Conservation (phyloP, 2,113 vertebrate species). For the Acanthochromis polyacanthus region DNA sequence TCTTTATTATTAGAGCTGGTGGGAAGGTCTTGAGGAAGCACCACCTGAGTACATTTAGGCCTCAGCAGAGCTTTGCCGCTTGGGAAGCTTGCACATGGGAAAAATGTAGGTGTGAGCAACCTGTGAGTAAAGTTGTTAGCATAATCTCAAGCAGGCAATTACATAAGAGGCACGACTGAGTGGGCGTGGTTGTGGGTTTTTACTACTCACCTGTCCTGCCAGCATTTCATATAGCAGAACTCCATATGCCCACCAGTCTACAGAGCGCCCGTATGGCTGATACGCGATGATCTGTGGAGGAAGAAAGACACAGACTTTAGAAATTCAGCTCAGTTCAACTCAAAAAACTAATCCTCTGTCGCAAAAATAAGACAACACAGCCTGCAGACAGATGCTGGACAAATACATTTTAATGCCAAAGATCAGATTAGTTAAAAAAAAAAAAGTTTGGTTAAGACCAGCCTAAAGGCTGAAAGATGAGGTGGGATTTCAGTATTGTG, state of each 20-base stretch:
- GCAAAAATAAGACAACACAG: background rate
- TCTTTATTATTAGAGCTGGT: slow-evolving; percentile 10
- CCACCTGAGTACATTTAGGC: slow-evolving; percentile 30
- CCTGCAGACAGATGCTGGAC: background rate
- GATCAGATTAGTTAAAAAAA: too few species aligned
- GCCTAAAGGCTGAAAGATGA: too few species aligned
- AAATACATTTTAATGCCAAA: too few species aligned
- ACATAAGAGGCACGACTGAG: background rate
- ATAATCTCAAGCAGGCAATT: background rate
- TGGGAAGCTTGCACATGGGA: background rate
- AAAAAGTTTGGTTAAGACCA: too few species aligned
- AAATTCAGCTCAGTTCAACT: background rate
- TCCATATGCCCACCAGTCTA: slow-evolving; percentile 99
- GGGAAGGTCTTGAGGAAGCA: slow-evolving; percentile 26
- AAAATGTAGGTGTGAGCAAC: background rate
- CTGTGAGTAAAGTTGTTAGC: background rate
- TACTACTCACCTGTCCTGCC: slow-evolving; percentile 92
- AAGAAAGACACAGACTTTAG: background rate
- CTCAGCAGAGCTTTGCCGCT: background rate
- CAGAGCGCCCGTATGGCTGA: slow-evolving; percentile 94
- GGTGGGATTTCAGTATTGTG: background rate
- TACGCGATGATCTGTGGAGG: slow-evolving; percentile 94
- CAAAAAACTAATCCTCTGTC: background rate
- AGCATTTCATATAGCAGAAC: slow-evolving; percentile 98
- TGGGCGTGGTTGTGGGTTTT: slow-evolving; percentile 11